These are phyloP conservation scores for Monochamus alternatus DNA, from an alignment of 2,888 invertebrate species.

Conservation along the genomic window DNA sequence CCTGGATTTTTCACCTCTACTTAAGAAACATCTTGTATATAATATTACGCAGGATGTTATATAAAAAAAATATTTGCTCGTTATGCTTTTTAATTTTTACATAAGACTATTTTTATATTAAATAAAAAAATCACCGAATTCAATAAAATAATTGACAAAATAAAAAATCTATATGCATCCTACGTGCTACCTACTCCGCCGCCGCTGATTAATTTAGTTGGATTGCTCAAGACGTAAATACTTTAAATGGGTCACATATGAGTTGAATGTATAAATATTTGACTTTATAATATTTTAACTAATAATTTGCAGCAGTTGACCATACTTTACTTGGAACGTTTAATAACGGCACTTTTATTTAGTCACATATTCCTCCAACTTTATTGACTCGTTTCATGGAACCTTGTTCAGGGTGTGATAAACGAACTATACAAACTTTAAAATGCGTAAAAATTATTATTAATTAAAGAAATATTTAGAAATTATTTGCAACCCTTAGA, in stretches of 20 bases:
- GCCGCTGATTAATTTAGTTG: neutral
- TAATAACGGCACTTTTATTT: slow-evolving; percentile 21
- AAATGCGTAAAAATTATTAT: neutral
- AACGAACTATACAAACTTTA: neutral
- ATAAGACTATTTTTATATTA: no score
- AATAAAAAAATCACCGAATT: no score
- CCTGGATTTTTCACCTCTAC: no score
- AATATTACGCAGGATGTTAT: no score
- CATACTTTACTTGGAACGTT: slow-evolving; percentile 18
- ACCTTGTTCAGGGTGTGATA: neutral
- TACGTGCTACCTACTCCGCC: slow-evolving; percentile 32
- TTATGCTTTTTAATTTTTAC: no score
- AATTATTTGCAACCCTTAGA: no score
- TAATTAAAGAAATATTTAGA: neutral
- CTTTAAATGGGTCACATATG: slow-evolving; percentile 47
- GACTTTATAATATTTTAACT: slow-evolving; percentile 41
- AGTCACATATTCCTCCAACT: slow-evolving; percentile 16
- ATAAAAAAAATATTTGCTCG: no score
- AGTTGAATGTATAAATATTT: slow-evolving; percentile 44
- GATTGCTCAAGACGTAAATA: slow-evolving; percentile 41
- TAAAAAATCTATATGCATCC: slow-evolving; percentile 41
- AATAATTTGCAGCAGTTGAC: slow-evolving; percentile 25
- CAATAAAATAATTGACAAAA: no score
- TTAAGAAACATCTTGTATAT: no score
- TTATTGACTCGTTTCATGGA: slow-evolving; percentile 10